phyloP scores from a whole-genome alignment of 2,797 vertebrate species.

The Momotus momota region DNA sequence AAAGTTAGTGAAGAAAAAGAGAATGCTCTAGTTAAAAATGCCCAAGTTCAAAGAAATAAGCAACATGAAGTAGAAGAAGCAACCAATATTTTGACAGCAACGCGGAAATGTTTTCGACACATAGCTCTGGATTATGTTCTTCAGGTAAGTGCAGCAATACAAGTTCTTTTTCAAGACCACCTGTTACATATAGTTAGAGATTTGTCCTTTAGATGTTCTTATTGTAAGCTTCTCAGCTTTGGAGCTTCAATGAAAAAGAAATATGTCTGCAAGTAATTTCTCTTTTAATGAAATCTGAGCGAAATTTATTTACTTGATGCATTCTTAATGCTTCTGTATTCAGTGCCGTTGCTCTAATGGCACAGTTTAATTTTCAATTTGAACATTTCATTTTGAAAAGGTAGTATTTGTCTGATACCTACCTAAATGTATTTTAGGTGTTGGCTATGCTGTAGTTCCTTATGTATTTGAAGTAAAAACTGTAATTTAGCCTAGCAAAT shows the following conservation, averaged over 20 bases:
- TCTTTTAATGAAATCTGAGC: not conserved
- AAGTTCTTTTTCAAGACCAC: not conserved
- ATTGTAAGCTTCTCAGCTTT: not conserved
- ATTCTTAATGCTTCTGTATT: not conserved
- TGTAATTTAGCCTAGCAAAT: not conserved
- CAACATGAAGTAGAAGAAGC: slow-evolving; percentile 97
- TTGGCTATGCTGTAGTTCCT: not conserved
- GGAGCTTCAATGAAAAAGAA: not conserved
- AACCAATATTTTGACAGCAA: slow-evolving; percentile 92
- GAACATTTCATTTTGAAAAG: not conserved
- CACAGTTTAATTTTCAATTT: not conserved
- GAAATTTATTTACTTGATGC: not conserved
- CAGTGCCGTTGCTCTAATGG: not conserved
- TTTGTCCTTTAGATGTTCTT: not conserved
- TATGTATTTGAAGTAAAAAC: not conserved
- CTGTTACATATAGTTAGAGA: not conserved
- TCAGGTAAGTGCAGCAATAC: slow-evolving; percentile 82
- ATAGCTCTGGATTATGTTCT: slow-evolving; percentile 97
- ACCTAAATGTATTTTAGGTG: not conserved
- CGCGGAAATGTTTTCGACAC: slow-evolving; percentile 96
- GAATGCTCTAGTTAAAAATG: slow-evolving; percentile 92
- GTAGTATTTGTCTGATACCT: not conserved
- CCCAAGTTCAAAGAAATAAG: slow-evolving; percentile 94
- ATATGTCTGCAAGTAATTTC: not conserved
- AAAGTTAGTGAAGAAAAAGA: slow-evolving; percentile 99